Conservation (phyloP, 37 sponge, comb jelly and placozoan species). For the Mnemiopsis leidyi region DNA sequence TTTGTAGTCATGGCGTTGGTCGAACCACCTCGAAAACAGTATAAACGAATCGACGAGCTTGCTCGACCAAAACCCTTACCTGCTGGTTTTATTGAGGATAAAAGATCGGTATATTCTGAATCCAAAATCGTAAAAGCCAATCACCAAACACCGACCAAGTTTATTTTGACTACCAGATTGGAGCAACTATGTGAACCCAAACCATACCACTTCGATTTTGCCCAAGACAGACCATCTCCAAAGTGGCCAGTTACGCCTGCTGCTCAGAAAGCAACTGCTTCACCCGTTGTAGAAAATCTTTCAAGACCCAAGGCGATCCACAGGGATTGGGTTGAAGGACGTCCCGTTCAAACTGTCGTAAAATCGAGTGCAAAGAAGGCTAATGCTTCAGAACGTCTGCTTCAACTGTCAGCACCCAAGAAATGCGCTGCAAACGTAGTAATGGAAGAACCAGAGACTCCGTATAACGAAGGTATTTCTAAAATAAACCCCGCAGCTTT, state of each 20-base stretch:
- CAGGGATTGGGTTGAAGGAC: not conserved
- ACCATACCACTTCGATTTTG: slow-evolving; percentile 34
- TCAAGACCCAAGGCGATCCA: not conserved
- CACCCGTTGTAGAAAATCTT: not conserved
- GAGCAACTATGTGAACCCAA: slow-evolving; percentile 24
- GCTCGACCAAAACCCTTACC: slow-evolving; percentile 17
- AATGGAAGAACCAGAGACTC: not conserved
- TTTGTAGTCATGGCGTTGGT: not conserved
- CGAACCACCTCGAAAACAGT: not conserved
- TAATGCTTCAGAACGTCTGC: not conserved
- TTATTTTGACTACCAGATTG: not conserved
- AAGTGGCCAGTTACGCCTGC: not conserved
- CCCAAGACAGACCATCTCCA: slow-evolving; percentile 15
- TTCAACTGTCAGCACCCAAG: not conserved
- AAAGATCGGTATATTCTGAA: slow-evolving; percentile 33
- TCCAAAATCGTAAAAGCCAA: slow-evolving; percentile 28
- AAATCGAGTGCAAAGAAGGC: not conserved
- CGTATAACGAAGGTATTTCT: not conserved
- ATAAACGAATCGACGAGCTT: not conserved
- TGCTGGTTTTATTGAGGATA: slow-evolving; percentile 51
- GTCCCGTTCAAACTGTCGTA: slow-evolving; percentile 36
- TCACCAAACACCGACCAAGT: not conserved
- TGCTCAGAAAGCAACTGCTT: not conserved
- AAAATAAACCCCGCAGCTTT: slow-evolving; percentile 39
- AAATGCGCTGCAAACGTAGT: not conserved